Evolutionary conservation across 2,888 invertebrate species (phyloP).

Genomic region (Diarsia mendica): DNA sequence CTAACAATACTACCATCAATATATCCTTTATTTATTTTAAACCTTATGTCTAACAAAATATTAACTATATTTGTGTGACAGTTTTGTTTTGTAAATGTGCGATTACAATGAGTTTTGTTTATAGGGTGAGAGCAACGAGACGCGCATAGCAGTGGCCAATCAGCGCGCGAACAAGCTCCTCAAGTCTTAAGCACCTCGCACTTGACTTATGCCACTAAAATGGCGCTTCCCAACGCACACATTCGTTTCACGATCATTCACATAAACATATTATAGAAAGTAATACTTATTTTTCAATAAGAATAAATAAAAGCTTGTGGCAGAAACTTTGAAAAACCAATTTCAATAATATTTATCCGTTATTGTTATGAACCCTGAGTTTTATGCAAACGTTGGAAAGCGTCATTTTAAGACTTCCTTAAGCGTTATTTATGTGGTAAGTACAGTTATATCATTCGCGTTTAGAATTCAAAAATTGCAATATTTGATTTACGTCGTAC

Average conservation of each 20-base stretch:
- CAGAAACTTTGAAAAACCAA: neutral
- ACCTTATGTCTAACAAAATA: constrained; percentile 18
- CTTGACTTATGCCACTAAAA: constrained; percentile 49
- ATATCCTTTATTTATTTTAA: constrained; percentile 19
- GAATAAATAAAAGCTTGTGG: neutral
- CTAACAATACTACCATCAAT: constrained; percentile 14
- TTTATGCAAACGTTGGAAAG: constrained; percentile 57
- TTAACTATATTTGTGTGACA: constrained; percentile 25
- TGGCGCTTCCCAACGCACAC: constrained; percentile 55
- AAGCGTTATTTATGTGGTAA: constrained; percentile 65
- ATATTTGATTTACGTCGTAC: constrained; percentile 56
- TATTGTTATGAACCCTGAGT: neutral
- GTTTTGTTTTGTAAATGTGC: constrained; percentile 3
- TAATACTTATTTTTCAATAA: neutral
- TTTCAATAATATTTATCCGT: neutral
- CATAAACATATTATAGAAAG: neutral
- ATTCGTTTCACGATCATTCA: constrained; percentile 2
- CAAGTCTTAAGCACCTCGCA: constrained; percentile 90
- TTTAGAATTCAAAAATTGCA: constrained; percentile 55
- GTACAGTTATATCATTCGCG: constrained; percentile 68
- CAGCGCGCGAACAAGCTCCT: constrained; percentile 97
- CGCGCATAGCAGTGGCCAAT: constrained; percentile 97
- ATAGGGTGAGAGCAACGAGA: constrained; percentile 96
- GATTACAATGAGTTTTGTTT: constrained; percentile 64
- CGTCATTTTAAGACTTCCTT: constrained; percentile 68